A percentile compares a stretch with the other conserved stretches of the same genome.
phyloP scores from a whole-genome alignment of 2,797 vertebrate genomes.

The Mormyrops boulengeri region DNA sequence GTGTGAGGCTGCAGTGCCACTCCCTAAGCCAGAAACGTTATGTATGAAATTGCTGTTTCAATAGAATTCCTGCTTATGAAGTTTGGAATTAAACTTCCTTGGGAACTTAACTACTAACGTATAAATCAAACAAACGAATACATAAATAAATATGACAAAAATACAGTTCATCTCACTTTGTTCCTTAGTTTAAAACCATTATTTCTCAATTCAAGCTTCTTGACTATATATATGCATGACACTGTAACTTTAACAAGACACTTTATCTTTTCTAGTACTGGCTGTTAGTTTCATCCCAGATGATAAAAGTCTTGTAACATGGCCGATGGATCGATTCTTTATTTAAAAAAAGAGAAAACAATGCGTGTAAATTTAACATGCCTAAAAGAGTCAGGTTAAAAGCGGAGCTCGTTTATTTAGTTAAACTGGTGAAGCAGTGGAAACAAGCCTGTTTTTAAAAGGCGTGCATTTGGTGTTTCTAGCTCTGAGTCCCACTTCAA shows the following conservation, averaged over 20 bases:
- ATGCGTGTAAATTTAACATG: background rate
- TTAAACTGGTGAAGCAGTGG: slow-evolving; percentile 3
- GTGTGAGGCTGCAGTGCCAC: background rate
- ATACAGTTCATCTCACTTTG: background rate
- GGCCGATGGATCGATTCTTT: background rate
- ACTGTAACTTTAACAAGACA: background rate
- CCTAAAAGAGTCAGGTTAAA: slow-evolving; percentile 22
- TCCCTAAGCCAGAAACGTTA: background rate
- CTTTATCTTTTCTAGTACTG: background rate
- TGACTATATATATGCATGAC: background rate
- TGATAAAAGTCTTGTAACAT: background rate
- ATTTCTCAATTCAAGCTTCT: background rate
- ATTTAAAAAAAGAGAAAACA: background rate
- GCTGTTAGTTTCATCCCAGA: background rate
- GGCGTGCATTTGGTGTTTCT: background rate
- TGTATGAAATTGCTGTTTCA: background rate
- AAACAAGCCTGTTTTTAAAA: slow-evolving; percentile 9
- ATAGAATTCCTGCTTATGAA: background rate
- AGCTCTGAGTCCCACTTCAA: background rate
- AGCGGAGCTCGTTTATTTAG: slow-evolving; percentile 4
- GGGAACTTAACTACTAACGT: background rate
- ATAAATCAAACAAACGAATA: background rate
- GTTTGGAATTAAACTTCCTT: background rate
- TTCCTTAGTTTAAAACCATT: background rate
- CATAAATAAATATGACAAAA: background rate